Base-by-base conservation (phyloP, 2,888 invertebrate species). In the Steinernema carpocapsae region DNA sequence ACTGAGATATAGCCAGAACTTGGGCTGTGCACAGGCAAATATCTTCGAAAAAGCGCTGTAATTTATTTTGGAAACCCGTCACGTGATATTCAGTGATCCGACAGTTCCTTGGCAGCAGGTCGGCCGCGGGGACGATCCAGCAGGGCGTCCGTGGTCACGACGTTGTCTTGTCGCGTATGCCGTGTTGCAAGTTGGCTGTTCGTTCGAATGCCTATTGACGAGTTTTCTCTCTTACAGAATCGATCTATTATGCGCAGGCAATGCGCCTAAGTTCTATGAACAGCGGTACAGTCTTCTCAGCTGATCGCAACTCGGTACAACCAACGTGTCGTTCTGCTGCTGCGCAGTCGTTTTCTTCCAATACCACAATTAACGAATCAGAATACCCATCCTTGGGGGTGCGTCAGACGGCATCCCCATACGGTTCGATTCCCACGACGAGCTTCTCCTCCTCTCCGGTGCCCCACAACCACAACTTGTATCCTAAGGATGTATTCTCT, bases 311-410 rank as follows among this genome's bases (percentile, higher is more conserved):
- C 32, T 74, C 74, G 19, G 70, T 73, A n/a, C 72, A 56, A 64
- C 59, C 56, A 48, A 37, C 70, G 72, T 74, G 74, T 72, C 74
- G 48, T 32, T 64, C 64, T 37, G 64, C 64, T 29, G 74, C 32
- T 17, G 70, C 45, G 32, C 51, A 48, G 72, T 48, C 72, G 51
- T 48, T 48, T 32, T 19, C 74, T 48, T 48, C 48, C 64, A 32
- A 45, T 51, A 59, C 78, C 76, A 81, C 79, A 77, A 84, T 84
- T 81, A 82, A 81, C 82, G 83, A 85, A 72, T 76, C 77, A 74
- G 84, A 85, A 74, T 85, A 85, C 75, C 85, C 85, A 70, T 80
- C 82, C 43, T 81, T 85, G 75, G 82, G 81, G 80, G 82, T 81
- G 76, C 80, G 83, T 29, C 74, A 48, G 37, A 76, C 77, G 64